Evolutionary conservation across 2,888 invertebrate genomes (phyloP).

Genomic region (Dichetophora obliterata): DNA sequence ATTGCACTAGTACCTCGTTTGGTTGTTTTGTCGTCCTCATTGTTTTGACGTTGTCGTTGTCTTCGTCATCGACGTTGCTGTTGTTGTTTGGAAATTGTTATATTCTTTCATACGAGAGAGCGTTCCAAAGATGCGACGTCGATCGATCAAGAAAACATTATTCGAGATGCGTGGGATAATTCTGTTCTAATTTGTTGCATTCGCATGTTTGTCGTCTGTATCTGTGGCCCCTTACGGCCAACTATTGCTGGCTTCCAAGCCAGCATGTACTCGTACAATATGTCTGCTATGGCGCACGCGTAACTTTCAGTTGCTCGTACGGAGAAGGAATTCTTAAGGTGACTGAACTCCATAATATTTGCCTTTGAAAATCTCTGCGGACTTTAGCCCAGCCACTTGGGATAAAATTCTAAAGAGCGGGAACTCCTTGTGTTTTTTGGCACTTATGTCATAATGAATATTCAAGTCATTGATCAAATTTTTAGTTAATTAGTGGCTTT

Average conservation of each 20-base stretch:
- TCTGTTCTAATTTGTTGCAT: constrained; percentile 66
- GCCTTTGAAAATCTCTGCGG: constrained; percentile 9
- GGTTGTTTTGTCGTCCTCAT: constrained; percentile 37
- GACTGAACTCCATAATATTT: constrained; percentile 9
- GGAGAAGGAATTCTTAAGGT: constrained; percentile 19
- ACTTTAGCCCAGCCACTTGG: not conserved
- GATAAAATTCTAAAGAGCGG: not conserved
- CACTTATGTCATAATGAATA: constrained; percentile 5
- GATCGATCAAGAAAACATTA: constrained; percentile 65
- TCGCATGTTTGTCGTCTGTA: constrained; percentile 38
- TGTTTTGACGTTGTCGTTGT: constrained; percentile 51
- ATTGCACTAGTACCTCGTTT: constrained; percentile 31
- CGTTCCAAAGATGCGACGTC: constrained; percentile 6
- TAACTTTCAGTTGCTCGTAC: constrained; percentile 38
- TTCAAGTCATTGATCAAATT: not conserved
- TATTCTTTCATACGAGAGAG: constrained; percentile 25
- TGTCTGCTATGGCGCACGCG: not conserved
- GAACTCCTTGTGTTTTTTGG: not conserved
- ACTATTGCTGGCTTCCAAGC: not conserved
- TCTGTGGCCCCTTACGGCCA: constrained; percentile 2
- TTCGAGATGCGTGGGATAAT: constrained; percentile 67
- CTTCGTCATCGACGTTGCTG: constrained; percentile 51
- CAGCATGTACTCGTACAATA: not conserved
- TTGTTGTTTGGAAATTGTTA: constrained; percentile 36
- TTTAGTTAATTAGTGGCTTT: not conserved